Conservation (phyloP, 2,888 invertebrate genomes). For the Eulithis prunata region DNA sequence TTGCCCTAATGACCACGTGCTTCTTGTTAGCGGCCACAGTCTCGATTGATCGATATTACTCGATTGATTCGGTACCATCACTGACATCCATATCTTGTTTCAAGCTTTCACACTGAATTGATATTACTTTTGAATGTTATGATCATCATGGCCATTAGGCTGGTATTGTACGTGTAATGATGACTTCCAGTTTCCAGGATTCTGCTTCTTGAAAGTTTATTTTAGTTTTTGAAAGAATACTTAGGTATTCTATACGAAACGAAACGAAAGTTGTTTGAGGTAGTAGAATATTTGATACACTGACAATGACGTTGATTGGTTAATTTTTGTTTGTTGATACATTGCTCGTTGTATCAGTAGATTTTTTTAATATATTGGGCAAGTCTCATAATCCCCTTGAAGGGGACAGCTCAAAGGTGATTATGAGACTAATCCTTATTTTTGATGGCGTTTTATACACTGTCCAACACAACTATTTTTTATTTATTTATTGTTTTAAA, state of each 20-base stretch:
- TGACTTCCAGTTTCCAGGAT: neutral
- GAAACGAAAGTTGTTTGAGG: too few species aligned
- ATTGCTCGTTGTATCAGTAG: too few species aligned
- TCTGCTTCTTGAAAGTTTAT: neutral
- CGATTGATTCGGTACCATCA: slow-evolving; percentile 67
- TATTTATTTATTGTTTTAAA: neutral
- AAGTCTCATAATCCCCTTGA: too few species aligned
- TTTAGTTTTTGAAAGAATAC: too few species aligned
- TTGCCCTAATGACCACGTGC: slow-evolving; percentile 79
- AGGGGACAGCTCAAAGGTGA: too few species aligned
- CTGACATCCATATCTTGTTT: slow-evolving; percentile 67
- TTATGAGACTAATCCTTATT: neutral
- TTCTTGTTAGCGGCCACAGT: slow-evolving; percentile 78
- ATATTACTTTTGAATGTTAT: slow-evolving; percentile 49
- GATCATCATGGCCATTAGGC: slow-evolving; percentile 7
- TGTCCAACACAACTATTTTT: neutral
- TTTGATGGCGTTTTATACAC: neutral
- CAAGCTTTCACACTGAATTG: slow-evolving; percentile 74
- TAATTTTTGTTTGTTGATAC: too few species aligned
- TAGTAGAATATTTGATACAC: too few species aligned
- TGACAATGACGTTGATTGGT: too few species aligned
- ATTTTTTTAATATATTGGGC: too few species aligned
- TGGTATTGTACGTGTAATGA: slow-evolving; percentile 13
- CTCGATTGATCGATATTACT: slow-evolving; percentile 72
- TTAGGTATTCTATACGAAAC: too few species aligned